Percentiles rank a stretch among this genome's conserved stretches.
phyloP scores from a whole-genome alignment of 2,113 vertebrate species.

The Aspidoscelis tigris region DNA sequence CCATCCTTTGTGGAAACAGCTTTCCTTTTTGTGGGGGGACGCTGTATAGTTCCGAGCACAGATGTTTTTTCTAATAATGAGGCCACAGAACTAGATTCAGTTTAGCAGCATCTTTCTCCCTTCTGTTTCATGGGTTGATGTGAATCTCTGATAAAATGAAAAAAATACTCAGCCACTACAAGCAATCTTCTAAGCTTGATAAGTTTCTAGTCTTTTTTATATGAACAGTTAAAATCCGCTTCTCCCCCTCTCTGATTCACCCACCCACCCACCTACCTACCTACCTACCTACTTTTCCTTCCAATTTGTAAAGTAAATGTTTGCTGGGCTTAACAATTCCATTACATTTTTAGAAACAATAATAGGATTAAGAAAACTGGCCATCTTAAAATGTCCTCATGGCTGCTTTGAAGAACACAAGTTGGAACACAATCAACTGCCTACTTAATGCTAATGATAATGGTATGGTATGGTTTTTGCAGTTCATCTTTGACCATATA shows the following conservation, averaged over 20 bases:
- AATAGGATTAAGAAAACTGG: neutral
- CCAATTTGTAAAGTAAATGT: neutral
- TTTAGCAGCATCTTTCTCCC: neutral
- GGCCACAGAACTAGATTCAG: neutral
- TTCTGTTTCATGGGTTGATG: neutral
- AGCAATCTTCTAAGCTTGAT: too few relatives aligned
- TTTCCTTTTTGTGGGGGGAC: neutral
- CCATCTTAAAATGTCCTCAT: neutral
- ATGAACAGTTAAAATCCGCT: too few relatives aligned
- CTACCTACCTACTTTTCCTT: too few relatives aligned
- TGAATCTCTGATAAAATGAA: too few relatives aligned
- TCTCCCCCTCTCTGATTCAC: too few relatives aligned
- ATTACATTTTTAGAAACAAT: neutral
- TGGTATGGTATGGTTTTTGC: constrained; percentile 26
- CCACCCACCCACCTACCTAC: too few relatives aligned
- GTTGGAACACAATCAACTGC: neutral
- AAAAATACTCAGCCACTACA: too few relatives aligned
- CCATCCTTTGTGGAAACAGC: neutral
- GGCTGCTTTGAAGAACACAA: neutral
- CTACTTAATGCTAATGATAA: neutral
- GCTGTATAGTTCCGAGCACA: neutral
- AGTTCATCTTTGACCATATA: constrained; percentile 46
- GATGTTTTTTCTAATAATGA: neutral
- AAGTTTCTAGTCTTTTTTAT: too few relatives aligned
- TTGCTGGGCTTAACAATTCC: neutral